These are phyloP conservation scores for Vulpes ferrilata DNA, from an alignment of 2,113 vertebrate species.

Conservation along the genomic window DNA sequence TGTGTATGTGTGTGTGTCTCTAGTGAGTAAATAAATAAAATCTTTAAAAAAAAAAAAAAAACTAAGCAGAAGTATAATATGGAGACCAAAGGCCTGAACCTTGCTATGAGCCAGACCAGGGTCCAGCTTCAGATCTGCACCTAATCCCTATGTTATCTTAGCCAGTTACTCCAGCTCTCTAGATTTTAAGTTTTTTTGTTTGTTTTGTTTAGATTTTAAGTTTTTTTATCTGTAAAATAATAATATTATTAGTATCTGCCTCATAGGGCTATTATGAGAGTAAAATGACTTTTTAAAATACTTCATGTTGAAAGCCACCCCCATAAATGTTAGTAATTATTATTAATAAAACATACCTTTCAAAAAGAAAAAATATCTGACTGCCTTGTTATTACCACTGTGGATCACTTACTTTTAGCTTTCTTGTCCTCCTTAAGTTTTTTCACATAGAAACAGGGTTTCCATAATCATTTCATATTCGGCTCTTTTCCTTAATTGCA, in stretches of 20 bases:
- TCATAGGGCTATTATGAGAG: neutral
- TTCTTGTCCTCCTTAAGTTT: conserved; percentile 11
- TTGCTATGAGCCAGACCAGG: neutral
- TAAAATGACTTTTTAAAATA: neutral
- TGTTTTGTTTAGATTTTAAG: neutral
- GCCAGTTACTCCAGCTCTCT: neutral
- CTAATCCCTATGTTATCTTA: neutral
- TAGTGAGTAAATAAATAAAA: too few relatives aligned
- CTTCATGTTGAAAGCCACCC: neutral
- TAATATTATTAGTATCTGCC: neutral
- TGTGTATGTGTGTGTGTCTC: too few relatives aligned
- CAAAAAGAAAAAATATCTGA: neutral
- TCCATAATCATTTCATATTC: neutral
- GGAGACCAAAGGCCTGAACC: neutral
- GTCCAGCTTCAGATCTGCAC: neutral
- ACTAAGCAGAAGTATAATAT: neutral
- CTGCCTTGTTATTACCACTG: neutral
- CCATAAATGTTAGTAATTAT: neutral
- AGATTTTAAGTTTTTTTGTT: neutral
- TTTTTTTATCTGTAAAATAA: neutral
- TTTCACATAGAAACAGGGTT: neutral
- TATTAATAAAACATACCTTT: neutral
- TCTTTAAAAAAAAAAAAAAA: neutral
- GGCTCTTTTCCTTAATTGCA: neutral
- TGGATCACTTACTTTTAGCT: neutral